A percentile compares a stretch with the other conserved stretches of the same genome.
phyloP scores from a whole-genome alignment of 2,888 invertebrate genomes.

The Apantesis nais region DNA sequence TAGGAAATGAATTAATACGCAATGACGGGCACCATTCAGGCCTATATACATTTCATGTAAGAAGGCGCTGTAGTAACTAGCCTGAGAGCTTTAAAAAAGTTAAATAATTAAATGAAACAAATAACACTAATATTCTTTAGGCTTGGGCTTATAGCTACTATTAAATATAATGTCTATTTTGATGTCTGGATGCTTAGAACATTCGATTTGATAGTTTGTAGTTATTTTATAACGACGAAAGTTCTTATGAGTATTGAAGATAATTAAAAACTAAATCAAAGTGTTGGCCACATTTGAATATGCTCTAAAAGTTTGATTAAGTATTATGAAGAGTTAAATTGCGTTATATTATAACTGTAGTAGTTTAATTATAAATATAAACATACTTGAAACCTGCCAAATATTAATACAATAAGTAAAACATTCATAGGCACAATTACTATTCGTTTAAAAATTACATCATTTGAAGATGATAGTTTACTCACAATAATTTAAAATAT shows the following conservation, averaged over 20 bases:
- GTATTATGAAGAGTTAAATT: conserved; percentile 8
- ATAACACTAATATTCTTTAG: neutral
- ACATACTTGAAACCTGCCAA: conserved; percentile 74
- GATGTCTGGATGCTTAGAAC: neutral
- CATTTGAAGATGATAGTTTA: conserved; percentile 20
- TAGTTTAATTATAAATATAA: conserved; percentile 46
- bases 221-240: neutral
- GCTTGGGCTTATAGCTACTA: neutral
- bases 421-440: conserved; percentile 55
- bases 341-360: conserved; percentile 16
- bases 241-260: neutral
- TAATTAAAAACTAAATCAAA: neutral
- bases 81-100: neutral
- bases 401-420: conserved; percentile 69
- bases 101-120: neutral
- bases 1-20: too few relatives aligned
- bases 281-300: neutral
- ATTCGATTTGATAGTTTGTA: neutral
- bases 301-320: conserved; percentile 8
- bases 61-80: neutral
- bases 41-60: neutral
- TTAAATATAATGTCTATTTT: neutral
- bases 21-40: too few relatives aligned
- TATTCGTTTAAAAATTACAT: conserved; percentile 41
- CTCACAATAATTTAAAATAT: neutral